Conservation (phyloP, 2,797 vertebrate genomes). For the Micromesistius poutassou region DNA sequence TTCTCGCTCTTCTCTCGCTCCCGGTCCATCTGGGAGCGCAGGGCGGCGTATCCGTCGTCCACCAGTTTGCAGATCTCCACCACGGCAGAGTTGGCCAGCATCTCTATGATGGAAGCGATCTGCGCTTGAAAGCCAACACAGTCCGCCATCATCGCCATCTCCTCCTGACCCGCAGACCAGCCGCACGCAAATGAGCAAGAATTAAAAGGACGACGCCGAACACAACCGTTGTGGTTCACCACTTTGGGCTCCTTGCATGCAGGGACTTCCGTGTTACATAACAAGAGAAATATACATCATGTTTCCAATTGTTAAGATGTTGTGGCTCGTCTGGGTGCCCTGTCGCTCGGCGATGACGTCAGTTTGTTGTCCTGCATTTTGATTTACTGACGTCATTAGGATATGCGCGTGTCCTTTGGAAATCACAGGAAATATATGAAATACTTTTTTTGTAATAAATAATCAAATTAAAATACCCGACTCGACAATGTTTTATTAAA, state of each 20-base stretch:
- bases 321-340: slow-evolving; percentile 6
- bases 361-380: slow-evolving; percentile 46
- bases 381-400: neutral
- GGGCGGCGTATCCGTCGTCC: slow-evolving; percentile 72
- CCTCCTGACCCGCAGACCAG: slow-evolving; percentile 11
- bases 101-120: slow-evolving; percentile 75
- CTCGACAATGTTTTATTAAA: no score
- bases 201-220: neutral
- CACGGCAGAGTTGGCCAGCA: slow-evolving; percentile 75
- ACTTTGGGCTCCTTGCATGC: slow-evolving; percentile 11
- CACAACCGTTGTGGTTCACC: neutral
- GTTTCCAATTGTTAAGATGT: slow-evolving; percentile 3
- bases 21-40: slow-evolving; percentile 71
- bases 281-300: no score
- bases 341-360: slow-evolving; percentile 65
- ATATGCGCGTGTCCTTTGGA: neutral
- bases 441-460: no score
- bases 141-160: slow-evolving; percentile 64
- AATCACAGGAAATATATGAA: no score
- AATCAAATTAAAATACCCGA: no score
- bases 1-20: slow-evolving; percentile 61
- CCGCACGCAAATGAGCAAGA: slow-evolving; percentile 23
- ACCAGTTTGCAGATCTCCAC: slow-evolving; percentile 77
- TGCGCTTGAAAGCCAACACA: slow-evolving; percentile 74
- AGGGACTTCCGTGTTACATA: neutral